Evolutionary conservation across 2,113 vertebrate species (phyloP).

Genomic region (Channa maculata): DNA sequence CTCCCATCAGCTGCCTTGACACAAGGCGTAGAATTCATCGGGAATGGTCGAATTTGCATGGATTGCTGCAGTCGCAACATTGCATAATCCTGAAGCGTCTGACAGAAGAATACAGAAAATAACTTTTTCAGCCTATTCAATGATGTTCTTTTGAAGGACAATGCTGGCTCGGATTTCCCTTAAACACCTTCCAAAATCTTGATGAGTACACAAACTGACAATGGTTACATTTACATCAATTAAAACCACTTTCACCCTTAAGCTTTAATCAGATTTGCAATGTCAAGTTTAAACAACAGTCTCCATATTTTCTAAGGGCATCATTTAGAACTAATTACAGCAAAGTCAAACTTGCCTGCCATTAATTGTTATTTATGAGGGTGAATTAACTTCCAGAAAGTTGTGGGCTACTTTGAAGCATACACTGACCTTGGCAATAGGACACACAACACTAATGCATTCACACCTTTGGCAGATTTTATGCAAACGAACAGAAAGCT

Average conservation of each 20-base stretch:
- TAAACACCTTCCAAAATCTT: neutral
- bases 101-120: slow-evolving; percentile 7
- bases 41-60: too few species aligned
- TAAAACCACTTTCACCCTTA: slow-evolving; percentile 33
- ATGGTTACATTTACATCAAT: slow-evolving; percentile 53
- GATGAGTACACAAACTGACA: slow-evolving; percentile 47
- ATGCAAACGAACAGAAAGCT: slow-evolving; percentile 72
- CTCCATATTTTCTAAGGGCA: slow-evolving; percentile 52
- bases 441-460: slow-evolving; percentile 67
- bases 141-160: slow-evolving; percentile 20
- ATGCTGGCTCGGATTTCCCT: slow-evolving; percentile 5
- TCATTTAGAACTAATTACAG: slow-evolving; percentile 69
- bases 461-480: slow-evolving; percentile 76
- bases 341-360: slow-evolving; percentile 65
- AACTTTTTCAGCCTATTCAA: neutral
- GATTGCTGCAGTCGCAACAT: too few species aligned
- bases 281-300: slow-evolving; percentile 65
- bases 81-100: too few species aligned
- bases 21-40: too few species aligned
- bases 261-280: slow-evolving; percentile 57
- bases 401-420: slow-evolving; percentile 64
- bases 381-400: slow-evolving; percentile 59
- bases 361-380: slow-evolving; percentile 78
- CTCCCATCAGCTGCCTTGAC: too few species aligned
- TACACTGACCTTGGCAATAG: slow-evolving; percentile 69